These are phyloP conservation scores for Orthochromis malagaraziensis DNA, from an alignment of 2,113 vertebrate species.

Conservation along the genomic window DNA sequence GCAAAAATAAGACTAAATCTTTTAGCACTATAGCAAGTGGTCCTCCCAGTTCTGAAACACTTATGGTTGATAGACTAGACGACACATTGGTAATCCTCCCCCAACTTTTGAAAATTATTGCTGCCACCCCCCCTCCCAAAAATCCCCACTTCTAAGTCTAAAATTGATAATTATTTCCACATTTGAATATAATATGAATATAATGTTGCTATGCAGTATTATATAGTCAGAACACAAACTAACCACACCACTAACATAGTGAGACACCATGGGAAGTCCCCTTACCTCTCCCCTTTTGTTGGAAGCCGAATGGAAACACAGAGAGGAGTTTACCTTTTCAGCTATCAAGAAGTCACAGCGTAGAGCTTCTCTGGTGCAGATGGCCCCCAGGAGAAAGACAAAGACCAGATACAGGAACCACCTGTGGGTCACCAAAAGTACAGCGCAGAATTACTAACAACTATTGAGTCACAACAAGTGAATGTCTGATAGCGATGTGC, in stretches of 20 bases:
- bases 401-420: conserved; percentile 98
- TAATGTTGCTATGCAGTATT: not conserved
- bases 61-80: not conserved
- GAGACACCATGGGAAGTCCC: not conserved
- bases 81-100: not conserved
- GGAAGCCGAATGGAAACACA: not conserved
- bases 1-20: not conserved
- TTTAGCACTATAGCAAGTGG: not conserved
- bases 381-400: conserved; percentile 89
- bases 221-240: not conserved
- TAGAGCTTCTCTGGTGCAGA: conserved; percentile 90
- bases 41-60: not conserved
- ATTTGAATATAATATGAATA: not conserved
- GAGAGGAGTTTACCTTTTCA: conserved; percentile 82
- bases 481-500: not conserved
- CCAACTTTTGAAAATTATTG: not conserved
- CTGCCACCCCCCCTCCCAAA: not conserved
- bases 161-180: not conserved
- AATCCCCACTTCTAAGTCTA: not conserved
- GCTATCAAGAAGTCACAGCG: conserved; percentile 95
- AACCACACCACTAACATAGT: not conserved
- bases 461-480: not conserved
- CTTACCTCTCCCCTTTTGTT: not conserved
- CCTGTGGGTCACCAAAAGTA: conserved; percentile 73
- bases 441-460: not conserved